A percentile compares a stretch with the other conserved stretches of the same genome.
These are phyloP conservation scores for Syngnathus acus DNA, from an alignment of 2,797 vertebrate genomes.

Conservation along the genomic window DNA sequence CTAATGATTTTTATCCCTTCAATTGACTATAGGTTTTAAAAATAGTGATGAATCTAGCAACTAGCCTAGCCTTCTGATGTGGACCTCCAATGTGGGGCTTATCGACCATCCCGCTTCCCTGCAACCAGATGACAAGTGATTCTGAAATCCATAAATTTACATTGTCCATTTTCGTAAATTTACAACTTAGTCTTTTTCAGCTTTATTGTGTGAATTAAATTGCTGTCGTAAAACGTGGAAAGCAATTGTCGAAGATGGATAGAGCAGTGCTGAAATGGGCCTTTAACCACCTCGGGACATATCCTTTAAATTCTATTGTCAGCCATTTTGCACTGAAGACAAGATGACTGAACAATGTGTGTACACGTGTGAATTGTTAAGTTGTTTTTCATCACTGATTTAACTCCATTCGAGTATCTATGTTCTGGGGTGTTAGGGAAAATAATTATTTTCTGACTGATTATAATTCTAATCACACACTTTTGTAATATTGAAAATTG, in stretches of 20 bases:
- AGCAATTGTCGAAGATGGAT: background rate
- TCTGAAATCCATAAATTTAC: too few species aligned
- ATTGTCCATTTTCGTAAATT: too few species aligned
- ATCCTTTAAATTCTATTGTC: background rate
- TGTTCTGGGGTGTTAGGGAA: too few species aligned
- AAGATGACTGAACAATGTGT: background rate
- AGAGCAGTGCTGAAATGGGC: background rate
- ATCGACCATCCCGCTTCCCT: too few species aligned
- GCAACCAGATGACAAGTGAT: too few species aligned
- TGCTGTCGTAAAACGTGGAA: background rate
- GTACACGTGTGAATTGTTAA: background rate
- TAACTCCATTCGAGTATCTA: background rate
- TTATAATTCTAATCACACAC: background rate
- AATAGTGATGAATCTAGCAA: too few species aligned
- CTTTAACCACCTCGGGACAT: background rate
- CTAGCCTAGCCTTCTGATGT: too few species aligned
- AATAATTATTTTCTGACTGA: too few species aligned
- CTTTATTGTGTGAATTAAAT: background rate
- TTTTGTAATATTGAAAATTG: background rate
- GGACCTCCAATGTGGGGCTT: too few species aligned
- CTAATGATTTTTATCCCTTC: too few species aligned
- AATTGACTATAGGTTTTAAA: too few species aligned
- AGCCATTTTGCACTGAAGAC: background rate
- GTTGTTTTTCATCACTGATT: background rate
- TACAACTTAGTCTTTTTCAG: too few species aligned